phyloP scores from a whole-genome alignment of 1,140 invertebrate genomes.

The Galendromus occidentalis region DNA sequence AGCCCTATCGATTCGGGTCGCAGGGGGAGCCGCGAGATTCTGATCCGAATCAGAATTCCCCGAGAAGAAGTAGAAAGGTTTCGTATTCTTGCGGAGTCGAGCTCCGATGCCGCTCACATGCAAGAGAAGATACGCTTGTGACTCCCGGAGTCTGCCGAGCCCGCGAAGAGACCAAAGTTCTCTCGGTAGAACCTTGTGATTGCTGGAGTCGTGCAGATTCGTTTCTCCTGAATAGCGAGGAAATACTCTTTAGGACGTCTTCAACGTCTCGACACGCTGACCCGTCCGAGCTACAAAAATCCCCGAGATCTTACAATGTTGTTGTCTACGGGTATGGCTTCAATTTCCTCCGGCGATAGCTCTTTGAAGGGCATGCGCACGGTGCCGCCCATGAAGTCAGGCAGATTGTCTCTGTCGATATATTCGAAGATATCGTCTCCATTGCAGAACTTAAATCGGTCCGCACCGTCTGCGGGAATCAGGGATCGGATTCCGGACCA shows the following conservation, averaged over 20 bases:
- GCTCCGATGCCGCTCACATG: not conserved
- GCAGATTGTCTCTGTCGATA: conserved; percentile 16
- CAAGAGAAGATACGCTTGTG: not conserved
- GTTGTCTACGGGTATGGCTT: not conserved
- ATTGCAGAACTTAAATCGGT: conserved; percentile 16
- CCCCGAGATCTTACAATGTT: not conserved
- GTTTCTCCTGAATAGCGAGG: not conserved
- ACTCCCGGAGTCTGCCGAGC: not conserved
- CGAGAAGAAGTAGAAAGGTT: no score
- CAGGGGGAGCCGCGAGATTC: no score
- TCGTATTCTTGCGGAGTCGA: no score
- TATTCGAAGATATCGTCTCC: conserved; percentile 14
- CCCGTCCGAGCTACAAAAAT: no score
- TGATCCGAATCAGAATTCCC: no score
- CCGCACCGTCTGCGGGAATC: conserved; percentile 12
- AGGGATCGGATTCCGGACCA: conserved; percentile 16
- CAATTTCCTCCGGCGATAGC: not conserved
- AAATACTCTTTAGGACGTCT: no score
- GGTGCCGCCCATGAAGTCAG: conserved; percentile 17
- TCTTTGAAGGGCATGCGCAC: conserved; percentile 13
- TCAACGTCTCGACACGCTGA: no score
- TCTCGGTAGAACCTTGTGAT: conserved; percentile 2
- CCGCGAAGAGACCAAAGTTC: not conserved
- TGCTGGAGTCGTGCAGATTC: not conserved
- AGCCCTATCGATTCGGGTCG: no score